phyloP scores from a whole-genome alignment of 2,888 invertebrate species.

The Drosophila subsilvestris region DNA sequence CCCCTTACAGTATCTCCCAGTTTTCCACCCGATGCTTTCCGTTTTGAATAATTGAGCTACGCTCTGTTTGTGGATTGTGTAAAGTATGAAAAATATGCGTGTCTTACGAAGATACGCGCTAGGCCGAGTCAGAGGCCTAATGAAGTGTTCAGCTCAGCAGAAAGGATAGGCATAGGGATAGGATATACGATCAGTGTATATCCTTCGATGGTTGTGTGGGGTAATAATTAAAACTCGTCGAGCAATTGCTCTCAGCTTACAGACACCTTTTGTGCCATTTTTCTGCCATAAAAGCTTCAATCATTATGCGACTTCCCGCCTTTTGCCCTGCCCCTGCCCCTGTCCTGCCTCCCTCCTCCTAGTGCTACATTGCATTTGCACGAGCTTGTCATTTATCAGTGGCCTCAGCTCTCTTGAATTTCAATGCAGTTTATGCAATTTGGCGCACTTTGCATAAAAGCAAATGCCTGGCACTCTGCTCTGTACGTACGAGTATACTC shows the following conservation, averaged over 20 bases:
- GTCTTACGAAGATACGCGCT: conserved; percentile 45
- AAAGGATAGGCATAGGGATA: neutral
- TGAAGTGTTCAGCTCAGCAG: conserved; percentile 36
- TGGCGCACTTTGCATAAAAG: conserved; percentile 67
- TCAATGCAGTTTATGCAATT: conserved; percentile 59
- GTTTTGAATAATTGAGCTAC: conserved; percentile 73
- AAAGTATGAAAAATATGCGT: conserved; percentile 75
- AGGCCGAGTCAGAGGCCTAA: conserved; percentile 40
- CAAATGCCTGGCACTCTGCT: conserved; percentile 45
- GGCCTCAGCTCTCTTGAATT: conserved; percentile 45
- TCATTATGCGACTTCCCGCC: conserved; percentile 9
- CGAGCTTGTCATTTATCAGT: conserved; percentile 53
- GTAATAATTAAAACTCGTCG: conserved; percentile 38
- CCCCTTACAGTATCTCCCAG: neutral
- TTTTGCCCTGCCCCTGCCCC: neutral
- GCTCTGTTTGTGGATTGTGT: conserved; percentile 55
- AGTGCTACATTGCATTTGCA: conserved; percentile 35
- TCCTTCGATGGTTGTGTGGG: neutral
- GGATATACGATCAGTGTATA: neutral
- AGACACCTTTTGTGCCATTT: conserved; percentile 14
- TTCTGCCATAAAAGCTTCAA: conserved; percentile 18
- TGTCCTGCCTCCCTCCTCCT: conserved; percentile 18
- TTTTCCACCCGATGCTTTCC: conserved; percentile 11
- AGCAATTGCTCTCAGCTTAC: conserved; percentile 31
- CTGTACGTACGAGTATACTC: neutral